These are phyloP conservation scores for Hirudo medicinalis DNA, from an alignment of 1,140 invertebrate species.

Conservation along the genomic window DNA sequence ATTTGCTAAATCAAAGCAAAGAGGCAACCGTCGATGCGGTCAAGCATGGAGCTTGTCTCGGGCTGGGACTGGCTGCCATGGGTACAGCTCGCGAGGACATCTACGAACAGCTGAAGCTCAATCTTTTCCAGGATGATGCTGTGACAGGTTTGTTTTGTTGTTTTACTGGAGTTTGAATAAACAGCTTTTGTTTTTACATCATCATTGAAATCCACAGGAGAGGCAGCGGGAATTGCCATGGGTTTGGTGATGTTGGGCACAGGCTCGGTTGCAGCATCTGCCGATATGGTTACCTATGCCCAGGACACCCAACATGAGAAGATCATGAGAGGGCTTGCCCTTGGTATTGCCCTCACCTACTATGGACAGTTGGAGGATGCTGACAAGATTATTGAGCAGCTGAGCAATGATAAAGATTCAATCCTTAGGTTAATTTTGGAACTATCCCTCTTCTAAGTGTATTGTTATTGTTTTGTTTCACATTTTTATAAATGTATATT, in stretches of 20 bases:
- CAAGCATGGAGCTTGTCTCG: slow-evolving; percentile 88
- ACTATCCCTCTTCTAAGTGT: neutral
- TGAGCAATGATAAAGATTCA: slow-evolving; percentile 53
- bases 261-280: slow-evolving; percentile 68
- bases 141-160: slow-evolving; percentile 58
- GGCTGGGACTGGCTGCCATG: slow-evolving; percentile 90
- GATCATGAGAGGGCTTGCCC: slow-evolving; percentile 82
- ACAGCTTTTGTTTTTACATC: neutral
- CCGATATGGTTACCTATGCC: slow-evolving; percentile 74
- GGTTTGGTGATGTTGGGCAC: slow-evolving; percentile 96
- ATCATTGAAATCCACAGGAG: slow-evolving; percentile 39
- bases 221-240: slow-evolving; percentile 94
- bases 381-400: slow-evolving; percentile 74
- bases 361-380: slow-evolving; percentile 91
- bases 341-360: slow-evolving; percentile 90
- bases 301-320: slow-evolving; percentile 94
- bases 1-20: slow-evolving; percentile 81
- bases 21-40: slow-evolving; percentile 78
- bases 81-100: slow-evolving; percentile 80
- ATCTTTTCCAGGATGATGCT: slow-evolving; percentile 95
- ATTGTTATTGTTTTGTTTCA: too few relatives aligned
- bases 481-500: too few relatives aligned
- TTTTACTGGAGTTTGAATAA: neutral
- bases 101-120: slow-evolving; percentile 89
- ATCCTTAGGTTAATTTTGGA: slow-evolving; percentile 30